Conservation (phyloP, 37 sponge, comb jelly and placozoan genomes). For the Halichondria panicea region DNA sequence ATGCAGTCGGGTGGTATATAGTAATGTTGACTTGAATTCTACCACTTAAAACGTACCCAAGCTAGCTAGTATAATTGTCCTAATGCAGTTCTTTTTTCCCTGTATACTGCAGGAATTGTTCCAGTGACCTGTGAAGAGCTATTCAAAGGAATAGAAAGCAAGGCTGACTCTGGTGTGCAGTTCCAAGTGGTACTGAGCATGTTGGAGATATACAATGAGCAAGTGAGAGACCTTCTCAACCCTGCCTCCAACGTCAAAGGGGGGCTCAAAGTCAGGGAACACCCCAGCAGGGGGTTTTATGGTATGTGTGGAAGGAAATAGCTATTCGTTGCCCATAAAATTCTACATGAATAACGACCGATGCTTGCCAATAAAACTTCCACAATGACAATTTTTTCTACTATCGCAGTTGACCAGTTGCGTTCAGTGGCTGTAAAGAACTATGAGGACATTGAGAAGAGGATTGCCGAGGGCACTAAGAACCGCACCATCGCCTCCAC, state of each 20-base stretch:
- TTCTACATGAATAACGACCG: no score
- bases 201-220: conserved; percentile 88
- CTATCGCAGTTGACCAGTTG: conserved; percentile 57
- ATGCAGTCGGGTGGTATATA: no score
- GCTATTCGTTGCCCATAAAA: background rate
- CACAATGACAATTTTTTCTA: background rate
- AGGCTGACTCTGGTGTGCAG: conserved; percentile 24
- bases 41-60: no score
- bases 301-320: conserved; percentile 30
- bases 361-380: no score
- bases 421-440: conserved; percentile 42
- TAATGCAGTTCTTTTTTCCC: no score
- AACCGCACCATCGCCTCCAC: conserved; percentile 79
- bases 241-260: conserved; percentile 31
- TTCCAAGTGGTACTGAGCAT: conserved; percentile 67
- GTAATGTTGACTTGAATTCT: no score
- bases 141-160: conserved; percentile 52
- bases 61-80: no score
- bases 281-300: conserved; percentile 74
- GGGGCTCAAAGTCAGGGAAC: conserved; percentile 70
- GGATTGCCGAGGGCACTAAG: conserved; percentile 65
- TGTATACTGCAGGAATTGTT: conserved; percentile 75
- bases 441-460: conserved; percentile 61
- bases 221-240: conserved; percentile 65
- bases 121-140: conserved; percentile 77